Conservation (phyloP, 2,888 invertebrate genomes). For the Drosophila antonietae region DNA sequence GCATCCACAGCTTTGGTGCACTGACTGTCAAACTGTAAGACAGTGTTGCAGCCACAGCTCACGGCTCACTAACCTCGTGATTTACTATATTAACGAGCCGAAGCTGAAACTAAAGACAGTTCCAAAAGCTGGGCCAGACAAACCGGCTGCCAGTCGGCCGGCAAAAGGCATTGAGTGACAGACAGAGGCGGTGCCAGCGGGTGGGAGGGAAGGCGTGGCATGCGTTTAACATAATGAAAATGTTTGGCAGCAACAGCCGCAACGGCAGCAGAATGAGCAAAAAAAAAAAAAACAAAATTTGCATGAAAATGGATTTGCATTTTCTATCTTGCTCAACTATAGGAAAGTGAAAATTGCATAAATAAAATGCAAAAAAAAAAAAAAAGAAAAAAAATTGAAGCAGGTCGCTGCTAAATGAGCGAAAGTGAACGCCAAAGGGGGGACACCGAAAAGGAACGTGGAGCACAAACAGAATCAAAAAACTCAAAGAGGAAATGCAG, state of each 20-base stretch:
- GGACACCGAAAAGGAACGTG: constrained; percentile 1
- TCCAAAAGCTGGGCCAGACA: constrained; percentile 35
- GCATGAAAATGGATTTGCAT: constrained; percentile 59
- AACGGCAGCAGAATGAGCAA: constrained; percentile 5
- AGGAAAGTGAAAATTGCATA: constrained; percentile 81
- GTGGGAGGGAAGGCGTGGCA: constrained; percentile 56
- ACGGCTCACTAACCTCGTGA: constrained; percentile 74
- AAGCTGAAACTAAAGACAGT: constrained; percentile 10
- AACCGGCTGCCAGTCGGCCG: constrained; percentile 57
- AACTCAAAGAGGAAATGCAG: constrained; percentile 59
- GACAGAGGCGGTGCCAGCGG: neutral
- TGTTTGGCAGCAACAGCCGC: constrained; percentile 46
- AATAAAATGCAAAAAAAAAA: constrained; percentile 46
- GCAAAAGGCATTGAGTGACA: constrained; percentile 27
- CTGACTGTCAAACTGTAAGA: constrained; percentile 54
- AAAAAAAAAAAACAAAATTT: constrained; percentile 45
- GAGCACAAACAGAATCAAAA: constrained; percentile 17
- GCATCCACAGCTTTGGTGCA: constrained; percentile 7
- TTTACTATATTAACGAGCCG: constrained; percentile 48
- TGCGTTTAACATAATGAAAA: constrained; percentile 71
- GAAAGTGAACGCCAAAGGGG: constrained; percentile 50
- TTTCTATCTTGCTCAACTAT: constrained; percentile 36
- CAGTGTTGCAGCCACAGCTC: constrained; percentile 24
- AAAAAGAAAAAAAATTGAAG: constrained; percentile 33
- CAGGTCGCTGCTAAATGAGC: constrained; percentile 57